phyloP scores from a whole-genome alignment of 2,797 vertebrate genomes.

The Lepilemur septentrionalis region DNA sequence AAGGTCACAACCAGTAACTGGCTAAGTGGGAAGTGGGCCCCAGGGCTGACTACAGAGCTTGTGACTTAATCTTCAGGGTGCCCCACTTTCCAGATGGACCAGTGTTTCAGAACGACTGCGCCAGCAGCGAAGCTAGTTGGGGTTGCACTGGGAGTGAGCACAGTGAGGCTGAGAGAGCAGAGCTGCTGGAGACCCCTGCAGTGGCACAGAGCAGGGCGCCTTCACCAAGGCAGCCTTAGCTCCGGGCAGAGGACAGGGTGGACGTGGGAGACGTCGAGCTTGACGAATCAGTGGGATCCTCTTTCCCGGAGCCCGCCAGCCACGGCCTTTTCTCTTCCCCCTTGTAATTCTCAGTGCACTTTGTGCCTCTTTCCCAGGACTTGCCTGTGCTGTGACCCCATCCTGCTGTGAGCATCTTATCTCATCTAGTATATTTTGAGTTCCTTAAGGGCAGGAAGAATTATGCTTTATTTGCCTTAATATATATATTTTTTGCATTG shows the following conservation, averaged over 20 bases:
- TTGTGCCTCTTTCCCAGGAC: background rate
- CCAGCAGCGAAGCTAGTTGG: background rate
- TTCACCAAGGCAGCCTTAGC: too few relatives aligned
- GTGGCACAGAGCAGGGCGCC: too few relatives aligned
- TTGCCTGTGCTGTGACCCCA: background rate
- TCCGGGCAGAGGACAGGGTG: background rate
- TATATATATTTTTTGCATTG: background rate
- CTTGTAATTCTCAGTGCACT: background rate
- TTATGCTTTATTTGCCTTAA: constrained; percentile 45
- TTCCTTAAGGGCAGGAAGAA: constrained; percentile 41
- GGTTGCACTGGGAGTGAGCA: background rate
- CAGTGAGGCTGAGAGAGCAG: background rate
- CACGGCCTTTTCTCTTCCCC: background rate
- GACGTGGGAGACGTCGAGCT: rapidly evolving
- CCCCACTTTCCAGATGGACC: background rate
- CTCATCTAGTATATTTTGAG: background rate
- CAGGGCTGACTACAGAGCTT: background rate
- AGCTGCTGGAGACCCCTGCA: background rate
- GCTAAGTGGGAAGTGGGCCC: background rate
- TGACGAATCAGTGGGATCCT: rapidly evolving
- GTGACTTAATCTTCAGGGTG: too few relatives aligned
- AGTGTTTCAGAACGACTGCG: background rate
- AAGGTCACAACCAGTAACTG: background rate
- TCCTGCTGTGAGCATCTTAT: background rate
- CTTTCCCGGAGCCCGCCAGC: too few relatives aligned